Evolutionary conservation across 2,113 vertebrate genomes (phyloP).

Genomic region (Loxodonta africana): DNA sequence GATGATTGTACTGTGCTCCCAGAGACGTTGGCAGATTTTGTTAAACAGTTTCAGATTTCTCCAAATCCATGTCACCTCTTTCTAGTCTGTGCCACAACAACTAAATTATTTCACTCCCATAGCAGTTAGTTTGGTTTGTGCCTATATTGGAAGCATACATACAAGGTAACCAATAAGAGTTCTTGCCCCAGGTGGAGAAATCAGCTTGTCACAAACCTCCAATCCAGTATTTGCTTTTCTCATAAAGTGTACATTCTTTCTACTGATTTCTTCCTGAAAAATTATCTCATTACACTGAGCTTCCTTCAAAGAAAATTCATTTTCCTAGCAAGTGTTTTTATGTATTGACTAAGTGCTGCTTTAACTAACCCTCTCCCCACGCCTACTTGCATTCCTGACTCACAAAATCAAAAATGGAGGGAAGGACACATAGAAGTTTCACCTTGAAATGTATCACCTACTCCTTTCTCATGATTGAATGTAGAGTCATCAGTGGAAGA

Average conservation of each 20-base stretch:
- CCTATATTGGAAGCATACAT: background rate
- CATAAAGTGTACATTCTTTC: background rate
- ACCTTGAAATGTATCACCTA: background rate
- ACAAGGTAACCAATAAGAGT: background rate
- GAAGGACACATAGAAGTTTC: background rate
- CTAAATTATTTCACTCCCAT: background rate
- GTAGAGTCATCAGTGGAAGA: background rate
- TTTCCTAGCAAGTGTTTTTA: background rate
- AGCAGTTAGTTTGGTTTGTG: background rate
- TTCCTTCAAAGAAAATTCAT: background rate
- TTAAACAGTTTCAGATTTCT: background rate
- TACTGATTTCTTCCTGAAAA: conserved; percentile 10
- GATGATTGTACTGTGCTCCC: background rate
- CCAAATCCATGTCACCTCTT: background rate
- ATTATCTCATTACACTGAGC: background rate
- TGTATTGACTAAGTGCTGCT: background rate
- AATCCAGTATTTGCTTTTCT: background rate
- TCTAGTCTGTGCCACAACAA: background rate
- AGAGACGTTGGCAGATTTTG: background rate
- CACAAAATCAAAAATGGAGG: background rate
- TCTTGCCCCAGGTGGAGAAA: background rate
- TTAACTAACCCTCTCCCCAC: background rate
- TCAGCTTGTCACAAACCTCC: background rate
- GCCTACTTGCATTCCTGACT: background rate
- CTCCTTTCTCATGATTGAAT: background rate